Percentiles rank a stretch among this genome's conserved stretches.
phyloP scores from a whole-genome alignment of 2,797 vertebrate genomes.

The Takifugu ocellatus region DNA sequence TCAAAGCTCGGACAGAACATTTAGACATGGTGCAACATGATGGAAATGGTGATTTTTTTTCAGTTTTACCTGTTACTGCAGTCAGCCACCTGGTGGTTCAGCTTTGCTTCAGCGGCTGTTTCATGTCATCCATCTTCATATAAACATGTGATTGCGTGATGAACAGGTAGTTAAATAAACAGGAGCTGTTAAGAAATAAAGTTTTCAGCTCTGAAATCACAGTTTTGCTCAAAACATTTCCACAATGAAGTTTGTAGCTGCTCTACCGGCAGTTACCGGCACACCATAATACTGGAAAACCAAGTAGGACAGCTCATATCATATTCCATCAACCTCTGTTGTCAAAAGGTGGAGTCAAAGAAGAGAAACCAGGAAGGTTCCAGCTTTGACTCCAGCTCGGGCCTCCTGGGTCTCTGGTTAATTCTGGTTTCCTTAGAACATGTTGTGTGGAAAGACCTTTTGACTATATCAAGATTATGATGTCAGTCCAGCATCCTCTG shows the following conservation, averaged over 20 bases:
- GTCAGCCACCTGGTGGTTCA: no score
- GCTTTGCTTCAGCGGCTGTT: no score
- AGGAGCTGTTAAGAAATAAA: not conserved
- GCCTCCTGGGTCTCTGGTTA: not conserved
- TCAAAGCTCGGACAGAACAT: no score
- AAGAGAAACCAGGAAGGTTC: no score
- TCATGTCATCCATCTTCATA: no score
- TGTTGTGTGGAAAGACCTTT: not conserved
- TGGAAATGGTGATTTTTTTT: no score
- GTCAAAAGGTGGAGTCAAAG: not conserved
- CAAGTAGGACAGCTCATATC: not conserved
- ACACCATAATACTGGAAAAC: not conserved
- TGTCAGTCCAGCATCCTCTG: constrained; percentile 5
- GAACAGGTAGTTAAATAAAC: not conserved
- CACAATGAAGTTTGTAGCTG: not conserved
- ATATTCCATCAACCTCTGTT: not conserved
- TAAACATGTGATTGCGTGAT: no score
- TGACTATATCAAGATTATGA: not conserved
- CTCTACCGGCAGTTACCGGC: not conserved
- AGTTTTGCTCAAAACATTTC: not conserved
- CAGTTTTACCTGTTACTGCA: no score
- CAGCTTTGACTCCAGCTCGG: no score
- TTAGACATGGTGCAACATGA: no score
- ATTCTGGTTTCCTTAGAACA: no score
- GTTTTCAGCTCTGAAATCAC: not conserved